Evolutionary conservation across 2,888 invertebrate genomes (phyloP), one percentile per base, ranked within the genome.

Genomic region (Pyrrhosoma nymphula): DNA sequence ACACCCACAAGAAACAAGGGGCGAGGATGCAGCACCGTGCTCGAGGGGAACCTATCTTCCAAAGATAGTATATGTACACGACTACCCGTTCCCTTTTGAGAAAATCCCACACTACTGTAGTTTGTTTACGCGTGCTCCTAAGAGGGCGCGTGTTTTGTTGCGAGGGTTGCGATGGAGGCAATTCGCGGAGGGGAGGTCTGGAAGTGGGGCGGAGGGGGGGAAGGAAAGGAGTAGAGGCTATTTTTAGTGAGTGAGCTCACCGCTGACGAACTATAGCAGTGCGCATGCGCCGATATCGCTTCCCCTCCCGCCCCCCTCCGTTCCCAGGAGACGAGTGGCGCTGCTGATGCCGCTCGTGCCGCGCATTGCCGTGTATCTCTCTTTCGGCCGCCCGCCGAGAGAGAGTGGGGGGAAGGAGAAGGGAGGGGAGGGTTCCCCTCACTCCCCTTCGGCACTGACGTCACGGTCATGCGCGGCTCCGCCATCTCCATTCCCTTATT

Each of bases 221-320:
- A 14, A 35, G 6, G 4, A 3, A 35, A 82, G 30, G 82, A 35
- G 18, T 4, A n/a, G 69, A 82, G 82, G 82, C 82, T 82, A 82
- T 82, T 82, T 82, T 82, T 82, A 35, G 82, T n/a, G 16, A 35
- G 82, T 82, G 82, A 82, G 82, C 82, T 82, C 82, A 82, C 35
- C 4, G 35, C n/a, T 23, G 69, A 0, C 82, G 69, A 69, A 8
- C 8, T 0, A 12, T 69, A 10, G 14, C 30, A 16, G 30, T 82
- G 35, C 82, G 82, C 82, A 82, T 35, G 82, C 82, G 82, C 82
- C 35, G 20, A 69, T 23, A 26, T 69, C 8, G 4, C 69, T 26
- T 16, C 82, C 82, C 35, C 82, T 2, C 82, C 35, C 6, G 16
- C 82, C 3, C 26, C 69, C 4, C 26, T 8, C 69, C 69, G 26